Conservation (phyloP, 2,797 vertebrate genomes). For the Sylvia borin region DNA sequence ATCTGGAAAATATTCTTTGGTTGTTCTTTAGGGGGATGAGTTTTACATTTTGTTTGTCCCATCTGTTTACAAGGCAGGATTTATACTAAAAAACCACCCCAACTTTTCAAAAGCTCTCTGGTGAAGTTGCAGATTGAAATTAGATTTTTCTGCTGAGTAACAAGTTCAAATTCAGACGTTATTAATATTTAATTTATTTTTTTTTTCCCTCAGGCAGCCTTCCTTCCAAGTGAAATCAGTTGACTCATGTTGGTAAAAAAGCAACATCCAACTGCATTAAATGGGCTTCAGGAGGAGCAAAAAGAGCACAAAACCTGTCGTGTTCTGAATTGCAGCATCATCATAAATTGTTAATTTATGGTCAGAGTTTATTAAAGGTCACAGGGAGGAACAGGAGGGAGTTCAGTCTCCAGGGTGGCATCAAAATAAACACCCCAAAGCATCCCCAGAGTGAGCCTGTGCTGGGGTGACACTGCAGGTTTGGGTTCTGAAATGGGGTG, state of each 20-base stretch:
- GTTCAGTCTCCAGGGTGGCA: neutral
- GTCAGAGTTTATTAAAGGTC: neutral
- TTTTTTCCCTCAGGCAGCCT: neutral
- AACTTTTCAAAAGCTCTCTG: neutral
- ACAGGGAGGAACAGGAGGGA: neutral
- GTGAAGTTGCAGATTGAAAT: neutral
- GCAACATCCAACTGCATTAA: neutral
- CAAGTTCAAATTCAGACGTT: neutral
- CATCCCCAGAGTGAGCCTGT: rapidly evolving
- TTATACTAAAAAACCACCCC: neutral
- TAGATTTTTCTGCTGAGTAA: neutral
- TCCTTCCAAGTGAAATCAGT: neutral
- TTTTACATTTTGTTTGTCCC: conserved; percentile 51
- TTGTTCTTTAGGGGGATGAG: conserved; percentile 22
- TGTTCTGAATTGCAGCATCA: neutral
- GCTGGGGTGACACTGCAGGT: neutral
- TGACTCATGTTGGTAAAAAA: neutral
- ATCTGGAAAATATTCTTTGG: conserved; percentile 56
- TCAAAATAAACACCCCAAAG: neutral
- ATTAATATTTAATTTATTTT: neutral
- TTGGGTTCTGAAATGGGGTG: neutral
- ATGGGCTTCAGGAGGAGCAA: neutral
- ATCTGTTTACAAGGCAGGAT: conserved; percentile 8
- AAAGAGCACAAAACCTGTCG: neutral
- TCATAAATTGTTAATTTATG: neutral